phyloP scores from a whole-genome alignment of 1,140 invertebrate species.

The Stegodyphus dumicola region DNA sequence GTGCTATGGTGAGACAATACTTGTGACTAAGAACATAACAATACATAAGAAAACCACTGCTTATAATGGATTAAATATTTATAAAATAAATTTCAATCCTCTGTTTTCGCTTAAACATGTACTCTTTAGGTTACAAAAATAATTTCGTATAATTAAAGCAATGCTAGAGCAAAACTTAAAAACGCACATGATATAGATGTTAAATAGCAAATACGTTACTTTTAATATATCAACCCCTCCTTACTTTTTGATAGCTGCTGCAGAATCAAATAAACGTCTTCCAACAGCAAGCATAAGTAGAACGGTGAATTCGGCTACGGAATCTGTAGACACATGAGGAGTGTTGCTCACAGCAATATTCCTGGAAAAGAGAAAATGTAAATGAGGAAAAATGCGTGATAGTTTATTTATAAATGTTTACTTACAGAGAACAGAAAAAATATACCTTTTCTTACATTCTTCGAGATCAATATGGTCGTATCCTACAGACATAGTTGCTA shows the following conservation, averaged over 20 bases:
- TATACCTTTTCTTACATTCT: constrained; percentile 68
- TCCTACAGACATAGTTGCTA: constrained; percentile 92
- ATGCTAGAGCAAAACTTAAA: too few relatives aligned
- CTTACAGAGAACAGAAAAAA: not conserved
- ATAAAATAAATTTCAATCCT: too few relatives aligned
- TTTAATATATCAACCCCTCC: too few relatives aligned
- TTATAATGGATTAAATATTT: too few relatives aligned
- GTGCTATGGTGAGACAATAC: too few relatives aligned
- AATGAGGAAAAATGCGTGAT: not conserved
- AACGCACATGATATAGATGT: too few relatives aligned
- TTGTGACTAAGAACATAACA: too few relatives aligned
- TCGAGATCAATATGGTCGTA: constrained; percentile 72
- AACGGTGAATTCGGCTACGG: constrained; percentile 61
- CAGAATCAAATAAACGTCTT: constrained; percentile 51
- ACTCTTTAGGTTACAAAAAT: too few relatives aligned
- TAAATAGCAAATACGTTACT: too few relatives aligned
- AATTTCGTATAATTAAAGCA: too few relatives aligned
- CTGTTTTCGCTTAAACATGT: too few relatives aligned
- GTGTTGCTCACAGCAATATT: constrained; percentile 59
- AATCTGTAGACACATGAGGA: constrained; percentile 57
- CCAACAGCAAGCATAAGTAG: constrained; percentile 53
- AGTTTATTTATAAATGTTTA: not conserved
- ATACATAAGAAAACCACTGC: too few relatives aligned
- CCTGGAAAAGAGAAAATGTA: not conserved
- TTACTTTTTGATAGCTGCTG: constrained; percentile 49